Evolutionary conservation across 1,140 invertebrate genomes (phyloP).

Genomic region (Pristionchus pacificus): DNA sequence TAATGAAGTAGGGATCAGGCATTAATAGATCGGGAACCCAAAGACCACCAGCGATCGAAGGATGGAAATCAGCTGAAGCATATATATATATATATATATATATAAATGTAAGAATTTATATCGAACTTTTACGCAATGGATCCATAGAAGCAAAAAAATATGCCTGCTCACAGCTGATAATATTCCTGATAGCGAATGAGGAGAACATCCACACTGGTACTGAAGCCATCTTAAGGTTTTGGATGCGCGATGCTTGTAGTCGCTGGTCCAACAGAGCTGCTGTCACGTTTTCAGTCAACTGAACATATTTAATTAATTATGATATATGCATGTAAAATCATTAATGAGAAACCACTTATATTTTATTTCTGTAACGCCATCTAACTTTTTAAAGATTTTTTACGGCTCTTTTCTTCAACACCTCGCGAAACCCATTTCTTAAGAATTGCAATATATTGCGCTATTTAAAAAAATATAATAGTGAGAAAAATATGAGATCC

Average conservation of each 20-base stretch:
- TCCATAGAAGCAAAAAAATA: not conserved
- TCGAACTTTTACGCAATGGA: no score
- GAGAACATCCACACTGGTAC: slow-evolving; percentile 50
- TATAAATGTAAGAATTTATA: no score
- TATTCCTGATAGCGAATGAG: slow-evolving; percentile 45
- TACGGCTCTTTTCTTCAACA: no score
- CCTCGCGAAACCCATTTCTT: no score
- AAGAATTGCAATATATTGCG: no score
- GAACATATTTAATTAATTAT: not conserved
- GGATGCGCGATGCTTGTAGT: slow-evolving; percentile 39
- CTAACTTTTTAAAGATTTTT: no score
- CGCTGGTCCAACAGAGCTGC: slow-evolving; percentile 34
- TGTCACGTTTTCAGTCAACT: slow-evolving; percentile 34
- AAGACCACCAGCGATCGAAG: slow-evolving; percentile 35
- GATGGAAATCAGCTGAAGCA: slow-evolving; percentile 41
- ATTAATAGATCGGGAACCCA: slow-evolving; percentile 43
- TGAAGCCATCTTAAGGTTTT: slow-evolving; percentile 45
- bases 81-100: no score
- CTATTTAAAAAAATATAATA: no score
- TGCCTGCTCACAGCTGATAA: slow-evolving; percentile 31
- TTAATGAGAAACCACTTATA: slow-evolving; percentile 15
- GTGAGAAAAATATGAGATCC: no score
- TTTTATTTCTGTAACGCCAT: no score
- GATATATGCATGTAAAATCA: not conserved
- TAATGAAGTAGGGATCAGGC: slow-evolving; percentile 44